phyloP scores from a whole-genome alignment of 2,797 vertebrate species.

The Lagocephalus sceleratus region DNA sequence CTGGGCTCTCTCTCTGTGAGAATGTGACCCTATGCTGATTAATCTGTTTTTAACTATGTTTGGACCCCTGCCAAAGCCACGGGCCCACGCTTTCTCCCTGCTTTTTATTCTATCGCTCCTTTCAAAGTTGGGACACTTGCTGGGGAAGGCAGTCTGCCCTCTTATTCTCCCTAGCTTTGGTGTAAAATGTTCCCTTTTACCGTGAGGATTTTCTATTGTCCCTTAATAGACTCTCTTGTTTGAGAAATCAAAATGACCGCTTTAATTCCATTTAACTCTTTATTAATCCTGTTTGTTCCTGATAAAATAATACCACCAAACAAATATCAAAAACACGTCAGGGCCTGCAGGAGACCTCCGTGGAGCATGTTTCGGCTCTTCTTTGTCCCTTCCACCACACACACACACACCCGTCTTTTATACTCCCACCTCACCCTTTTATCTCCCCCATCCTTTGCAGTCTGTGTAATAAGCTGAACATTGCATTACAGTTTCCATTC shows the following conservation, averaged over 20 bases:
- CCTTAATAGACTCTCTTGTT: slow-evolving; percentile 24
- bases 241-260: slow-evolving; percentile 9
- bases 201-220: slow-evolving; percentile 30
- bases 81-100: slow-evolving; percentile 42
- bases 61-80: slow-evolving; percentile 66
- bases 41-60: slow-evolving; percentile 79
- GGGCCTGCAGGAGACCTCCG: not conserved
- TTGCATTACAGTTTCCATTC: slow-evolving; percentile 65
- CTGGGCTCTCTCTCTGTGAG: slow-evolving; percentile 61
- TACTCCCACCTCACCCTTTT: slow-evolving; percentile 6
- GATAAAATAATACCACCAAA: not conserved
- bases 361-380: not conserved
- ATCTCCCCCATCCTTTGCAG: slow-evolving; percentile 17
- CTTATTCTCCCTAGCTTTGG: slow-evolving; percentile 22
- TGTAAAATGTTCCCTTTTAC: slow-evolving; percentile 36
- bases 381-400: slow-evolving; percentile 16
- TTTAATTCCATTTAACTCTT: not conserved
- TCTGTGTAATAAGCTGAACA: slow-evolving; percentile 59
- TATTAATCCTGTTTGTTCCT: not conserved
- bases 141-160: slow-evolving; percentile 32
- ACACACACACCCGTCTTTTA: slow-evolving; percentile 29
- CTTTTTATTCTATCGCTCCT: slow-evolving; percentile 59
- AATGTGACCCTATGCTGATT: slow-evolving; percentile 72
- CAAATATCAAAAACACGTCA: not conserved
- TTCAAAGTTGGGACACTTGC: slow-evolving; percentile 54